phyloP scores from a whole-genome alignment of 1,140 invertebrate species.

The Harpegnathos saltator region DNA sequence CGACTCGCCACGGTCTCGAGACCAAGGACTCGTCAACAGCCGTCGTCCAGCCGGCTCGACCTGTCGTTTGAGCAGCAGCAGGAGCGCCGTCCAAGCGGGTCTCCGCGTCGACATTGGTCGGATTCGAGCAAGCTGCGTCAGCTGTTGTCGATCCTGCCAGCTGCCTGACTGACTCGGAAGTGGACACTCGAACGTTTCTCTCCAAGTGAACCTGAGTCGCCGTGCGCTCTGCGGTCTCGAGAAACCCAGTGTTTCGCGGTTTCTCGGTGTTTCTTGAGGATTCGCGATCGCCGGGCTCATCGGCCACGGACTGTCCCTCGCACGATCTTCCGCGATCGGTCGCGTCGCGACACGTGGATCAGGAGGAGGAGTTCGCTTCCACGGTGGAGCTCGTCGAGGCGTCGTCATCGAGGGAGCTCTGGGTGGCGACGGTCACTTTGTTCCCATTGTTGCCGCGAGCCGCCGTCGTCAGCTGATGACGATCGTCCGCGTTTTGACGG shows the following conservation, averaged over 20 bases:
- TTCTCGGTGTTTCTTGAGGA: neutral
- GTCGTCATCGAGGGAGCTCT: constrained; percentile 82
- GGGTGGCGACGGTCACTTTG: constrained; percentile 79
- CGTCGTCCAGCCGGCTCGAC: constrained; percentile 32
- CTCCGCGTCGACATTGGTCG: constrained; percentile 15
- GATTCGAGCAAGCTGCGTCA: neutral
- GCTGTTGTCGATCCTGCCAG: neutral
- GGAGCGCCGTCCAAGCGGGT: neutral
- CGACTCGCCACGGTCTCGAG: constrained; percentile 28
- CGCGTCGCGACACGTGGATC: constrained; percentile 75
- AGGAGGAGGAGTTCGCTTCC: constrained; percentile 78
- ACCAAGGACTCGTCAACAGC: constrained; percentile 58
- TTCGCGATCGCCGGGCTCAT: constrained; percentile 17
- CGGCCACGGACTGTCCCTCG: neutral
- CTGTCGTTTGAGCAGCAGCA: neutral
- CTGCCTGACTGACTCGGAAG: neutral
- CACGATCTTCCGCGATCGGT: constrained; percentile 48
- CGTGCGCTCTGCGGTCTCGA: neutral
- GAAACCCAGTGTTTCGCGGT: neutral
- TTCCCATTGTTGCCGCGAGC: constrained; percentile 23
- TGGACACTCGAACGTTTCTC: neutral
- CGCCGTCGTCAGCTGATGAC: neutral
- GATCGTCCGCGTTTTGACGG: constrained; percentile 77
- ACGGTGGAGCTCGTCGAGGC: constrained; percentile 75
- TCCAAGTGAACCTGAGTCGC: neutral